Evolutionary conservation across 1,140 invertebrate species (phyloP), one percentile per base, ranked within the genome.

Genomic region (Cyclargus thomasi): DNA sequence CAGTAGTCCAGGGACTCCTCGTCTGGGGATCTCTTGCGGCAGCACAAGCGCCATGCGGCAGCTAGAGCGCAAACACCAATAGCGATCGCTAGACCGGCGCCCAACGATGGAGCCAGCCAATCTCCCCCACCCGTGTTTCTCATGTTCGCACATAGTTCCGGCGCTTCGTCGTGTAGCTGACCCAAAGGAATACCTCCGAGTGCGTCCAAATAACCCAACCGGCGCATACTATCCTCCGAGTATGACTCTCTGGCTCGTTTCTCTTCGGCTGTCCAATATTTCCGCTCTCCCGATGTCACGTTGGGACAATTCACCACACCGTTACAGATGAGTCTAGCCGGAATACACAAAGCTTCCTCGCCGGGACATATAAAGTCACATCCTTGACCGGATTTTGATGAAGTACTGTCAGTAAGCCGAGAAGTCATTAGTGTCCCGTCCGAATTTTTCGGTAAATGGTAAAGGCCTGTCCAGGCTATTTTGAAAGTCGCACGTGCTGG

Each of bases 381-480:
- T 35, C 86, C 88, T 63, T 91, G 90, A 20, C 88, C 77, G 22
- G 84, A 86, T 21, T 91, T 82, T 5, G 66, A 77, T 22, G 73
- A 70, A 39, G 75, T 78, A 17, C 91, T 90, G 86, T 96, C 92
- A 69, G 95, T 92, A 63, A 95, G 79, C 62, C 93, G 91, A 16
- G 94, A 95, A 8, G 94, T 95, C 91, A 95, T 95, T 47, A 96
- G 79, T n/a, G 93, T 94, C 0, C 96, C 96, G 70, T 96, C 95
- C 10, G 93, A 92, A 81, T 97, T 97, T 66, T 95, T 92, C 0
- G 96, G 96, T 69, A 97, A 86, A 82, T 97, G 96, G 78, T 94
- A 96, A n/a, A 97, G 90, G 77, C 97, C 96, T 2, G 96, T 97
- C 96, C 96, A 97, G 2, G 95, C 95, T 23, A 97, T 94, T 83